Percentiles rank a stretch among this genome's conserved stretches.
phyloP scores from a whole-genome alignment of 2,888 invertebrate genomes.

The Drosophila leonis region DNA sequence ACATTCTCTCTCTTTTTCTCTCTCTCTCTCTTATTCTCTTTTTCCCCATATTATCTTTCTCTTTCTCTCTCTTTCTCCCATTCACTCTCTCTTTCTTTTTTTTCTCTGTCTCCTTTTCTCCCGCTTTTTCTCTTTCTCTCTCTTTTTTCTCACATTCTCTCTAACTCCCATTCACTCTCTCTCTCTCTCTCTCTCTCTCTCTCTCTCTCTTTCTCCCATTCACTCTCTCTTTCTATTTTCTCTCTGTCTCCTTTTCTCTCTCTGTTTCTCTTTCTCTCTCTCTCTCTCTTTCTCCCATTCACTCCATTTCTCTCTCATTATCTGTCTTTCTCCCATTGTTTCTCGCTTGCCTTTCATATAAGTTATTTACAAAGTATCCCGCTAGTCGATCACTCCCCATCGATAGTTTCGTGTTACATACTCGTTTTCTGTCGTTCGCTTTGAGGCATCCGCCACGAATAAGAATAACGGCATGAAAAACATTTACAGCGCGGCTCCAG shows the following conservation, averaged over 20 bases:
- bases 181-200: not conserved
- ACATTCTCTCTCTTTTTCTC: too few species aligned
- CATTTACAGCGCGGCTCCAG: conserved; percentile 63
- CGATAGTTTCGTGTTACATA: conserved; percentile 4
- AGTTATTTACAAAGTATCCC: not conserved
- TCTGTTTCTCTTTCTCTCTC: not conserved
- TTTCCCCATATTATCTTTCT: not conserved
- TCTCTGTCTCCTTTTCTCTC: not conserved
- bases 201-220: not conserved
- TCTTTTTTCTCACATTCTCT: not conserved
- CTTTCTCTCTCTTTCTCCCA: not conserved
- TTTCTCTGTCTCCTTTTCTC: not conserved
- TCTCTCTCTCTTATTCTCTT: not conserved
- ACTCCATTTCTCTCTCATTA: not conserved
- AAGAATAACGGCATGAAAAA: conserved; percentile 49
- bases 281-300: not conserved
- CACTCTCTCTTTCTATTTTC: not conserved
- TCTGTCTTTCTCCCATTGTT: too few species aligned
- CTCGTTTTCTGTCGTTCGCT: conserved; percentile 27
- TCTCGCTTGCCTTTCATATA: not conserved
- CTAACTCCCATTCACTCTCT: not conserved
- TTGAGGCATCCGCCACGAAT: conserved; percentile 21
- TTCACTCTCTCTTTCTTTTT: not conserved
- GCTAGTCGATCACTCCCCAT: not conserved
- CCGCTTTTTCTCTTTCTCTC: not conserved